Conservation (phyloP, 2,888 invertebrate species). For the Frankliniella intonsa region DNA sequence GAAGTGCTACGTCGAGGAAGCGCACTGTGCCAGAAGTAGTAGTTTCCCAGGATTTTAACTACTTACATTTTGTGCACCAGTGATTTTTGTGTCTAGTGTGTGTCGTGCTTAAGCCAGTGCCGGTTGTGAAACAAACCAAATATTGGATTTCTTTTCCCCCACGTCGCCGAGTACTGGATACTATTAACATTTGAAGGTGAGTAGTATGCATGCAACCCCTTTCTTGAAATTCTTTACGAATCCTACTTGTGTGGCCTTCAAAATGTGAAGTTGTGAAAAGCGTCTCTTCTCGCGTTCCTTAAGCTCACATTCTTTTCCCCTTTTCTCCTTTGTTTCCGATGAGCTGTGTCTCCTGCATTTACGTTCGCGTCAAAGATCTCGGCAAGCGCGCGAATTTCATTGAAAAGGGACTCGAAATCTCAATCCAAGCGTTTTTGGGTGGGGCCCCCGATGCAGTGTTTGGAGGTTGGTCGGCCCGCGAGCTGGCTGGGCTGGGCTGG, state of each 20-base stretch:
- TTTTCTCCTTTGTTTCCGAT: not conserved
- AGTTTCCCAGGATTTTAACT: conserved; percentile 3
- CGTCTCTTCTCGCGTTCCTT: not conserved
- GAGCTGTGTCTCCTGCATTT: not conserved
- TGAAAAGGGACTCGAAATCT: not conserved
- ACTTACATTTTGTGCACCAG: not conserved
- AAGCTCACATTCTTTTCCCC: not conserved
- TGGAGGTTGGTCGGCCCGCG: conserved; percentile 12
- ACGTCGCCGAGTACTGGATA: not conserved
- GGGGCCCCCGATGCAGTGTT: not conserved
- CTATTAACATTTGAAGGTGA: not conserved
- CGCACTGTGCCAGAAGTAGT: not conserved
- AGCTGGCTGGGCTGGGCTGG: conserved; percentile 1
- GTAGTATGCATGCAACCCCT: not conserved
- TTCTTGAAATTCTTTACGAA: not conserved
- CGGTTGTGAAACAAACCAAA: not conserved
- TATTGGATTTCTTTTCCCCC: not conserved
- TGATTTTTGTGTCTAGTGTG: not conserved
- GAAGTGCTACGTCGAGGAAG: not conserved
- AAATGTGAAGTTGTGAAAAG: not conserved
- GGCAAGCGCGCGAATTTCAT: too few relatives aligned
- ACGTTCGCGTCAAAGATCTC: not conserved
- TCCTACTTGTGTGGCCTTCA: not conserved
- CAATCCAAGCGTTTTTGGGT: not conserved
- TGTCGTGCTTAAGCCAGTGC: not conserved